Evolutionary conservation across 2,797 vertebrate species (phyloP), one percentile per base, ranked within the genome.

Genomic region (Macrochelys suwanniensis): DNA sequence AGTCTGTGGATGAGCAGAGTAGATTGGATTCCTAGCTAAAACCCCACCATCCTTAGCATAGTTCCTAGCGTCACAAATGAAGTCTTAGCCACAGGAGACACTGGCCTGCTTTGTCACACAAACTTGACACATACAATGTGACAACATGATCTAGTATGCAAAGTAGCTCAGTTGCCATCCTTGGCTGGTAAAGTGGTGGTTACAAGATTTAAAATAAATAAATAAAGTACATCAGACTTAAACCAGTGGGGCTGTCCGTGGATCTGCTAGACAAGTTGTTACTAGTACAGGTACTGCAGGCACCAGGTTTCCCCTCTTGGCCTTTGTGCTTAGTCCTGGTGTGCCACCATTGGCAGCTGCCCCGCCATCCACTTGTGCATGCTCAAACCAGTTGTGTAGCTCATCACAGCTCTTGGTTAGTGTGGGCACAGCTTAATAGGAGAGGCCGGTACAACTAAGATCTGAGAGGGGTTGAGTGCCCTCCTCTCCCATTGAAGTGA

Each of bases 1-100:
- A 56, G 16, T 80, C 84, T 90, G 59, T 82, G 82, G 80, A 45
- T 54, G 54, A 90, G 71, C 57, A 94, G 85, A 80, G 92, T 74
- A 37, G 33, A 7, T 6, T 71, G 78, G 47, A 71, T 85, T 80
- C 28, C 54, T 89, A 84, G 71, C 90, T 78, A 42, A 42, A 71
- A 37, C n/a, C 19, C 37, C 37, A 2, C 47, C 82, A 78, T 65
- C 65, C 57, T 82, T 51, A 15, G 47, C n/a, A 59, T 83, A 81
- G 56, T 96, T 15, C 11, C 45, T 49, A 17, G 50, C 28, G 37
- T 0, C 0, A 53, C 42, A 6, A 3, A 87, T 33, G 16, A 3
- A 5, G 31, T 61, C 77, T 90, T 33, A 13, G 54, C 16, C 4
- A 0, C 0, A 50, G 78, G 82, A 61, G 80, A 89, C 31, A 49